These are phyloP conservation scores for Melinopterus prodromus DNA, from an alignment of 2,888 invertebrate species.

Conservation along the genomic window DNA sequence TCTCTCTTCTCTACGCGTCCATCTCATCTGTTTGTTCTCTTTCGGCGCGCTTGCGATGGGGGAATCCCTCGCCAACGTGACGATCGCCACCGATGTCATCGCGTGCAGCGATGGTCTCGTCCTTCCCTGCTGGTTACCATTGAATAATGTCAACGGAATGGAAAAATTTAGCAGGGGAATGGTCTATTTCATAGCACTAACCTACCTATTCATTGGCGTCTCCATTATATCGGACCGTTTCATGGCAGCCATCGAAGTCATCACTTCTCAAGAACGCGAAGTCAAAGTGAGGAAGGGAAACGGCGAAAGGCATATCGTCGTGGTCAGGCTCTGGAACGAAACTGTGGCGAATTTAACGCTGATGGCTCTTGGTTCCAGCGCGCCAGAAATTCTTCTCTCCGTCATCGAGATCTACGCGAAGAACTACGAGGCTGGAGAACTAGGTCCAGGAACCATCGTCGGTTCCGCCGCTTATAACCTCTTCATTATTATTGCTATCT, in stretches of 20 bases:
- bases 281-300: constrained; percentile 89
- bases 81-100: constrained; percentile 38
- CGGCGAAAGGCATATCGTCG: constrained; percentile 86
- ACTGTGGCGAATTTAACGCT: constrained; percentile 98
- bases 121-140: constrained; percentile 90
- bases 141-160: constrained; percentile 74
- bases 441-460: constrained; percentile 98
- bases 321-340: constrained; percentile 98
- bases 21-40: constrained; percentile 12
- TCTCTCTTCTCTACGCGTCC: neutral
- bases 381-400: constrained; percentile 96
- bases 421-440: constrained; percentile 93
- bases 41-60: constrained; percentile 36
- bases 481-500: constrained; percentile 96
- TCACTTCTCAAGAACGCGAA: constrained; percentile 97
- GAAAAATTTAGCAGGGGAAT: constrained; percentile 87
- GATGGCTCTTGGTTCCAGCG: constrained; percentile 98
- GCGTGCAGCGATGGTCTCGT: constrained; percentile 85
- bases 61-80: constrained; percentile 44
- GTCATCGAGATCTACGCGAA: constrained; percentile 98
- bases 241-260: constrained; percentile 98
- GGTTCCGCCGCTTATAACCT: constrained; percentile 99
- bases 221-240: constrained; percentile 99
- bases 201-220: constrained; percentile 98
- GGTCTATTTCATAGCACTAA: constrained; percentile 87